Evolutionary conservation across 2,797 vertebrate genomes (phyloP), one percentile per base, ranked within the genome.

Genomic region (Chelon auratus): DNA sequence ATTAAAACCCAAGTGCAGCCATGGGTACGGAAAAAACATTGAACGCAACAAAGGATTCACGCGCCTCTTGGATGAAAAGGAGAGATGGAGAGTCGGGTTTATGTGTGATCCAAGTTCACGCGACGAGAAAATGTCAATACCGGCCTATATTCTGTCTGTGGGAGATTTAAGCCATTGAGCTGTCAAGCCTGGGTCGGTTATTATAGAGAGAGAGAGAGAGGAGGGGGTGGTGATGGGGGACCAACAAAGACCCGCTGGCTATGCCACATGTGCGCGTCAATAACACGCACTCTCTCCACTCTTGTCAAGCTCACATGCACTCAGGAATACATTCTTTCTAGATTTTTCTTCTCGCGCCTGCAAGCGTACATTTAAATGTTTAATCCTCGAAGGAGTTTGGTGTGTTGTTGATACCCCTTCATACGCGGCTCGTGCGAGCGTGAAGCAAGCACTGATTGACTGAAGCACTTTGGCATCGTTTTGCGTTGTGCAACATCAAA

Each of bases 261-360:
- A 37, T 76, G 81, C 80, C 89, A 92, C 93, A 92, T 86, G 91
- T 93, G 93, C 83, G 66, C 79, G 83, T 86, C 80, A 83, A 87
- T 72, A 91, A 91, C 86, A 83, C 66, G 47, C 72, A 57, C 68
- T 33, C 64, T 8, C 43, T 7, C 61, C 24, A 26, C 24, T 40
- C 1, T 36, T 54, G 64, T 36, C 62, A 33, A 10, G 9, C 37
- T 8, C 47, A 3, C 62, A 15, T 36, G 65, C 43, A 70, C 33
- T 33, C 51, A 55, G 3, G 11, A 11, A 15, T 48, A 43, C 1
- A 11, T 48, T 2, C 24, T 26, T 10, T 40, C 12, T n/a, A 47
- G 30, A 33, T 48, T 3, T 1, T 17, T 30, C 30, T 13, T 30
- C 8, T 15, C 30, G 20, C 11, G 5, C 13, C 1, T 39, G 43